Evolutionary conservation across 2,888 invertebrate genomes (phyloP), one percentile per base, ranked within the genome.

Genomic region (Morpho helenor): DNA sequence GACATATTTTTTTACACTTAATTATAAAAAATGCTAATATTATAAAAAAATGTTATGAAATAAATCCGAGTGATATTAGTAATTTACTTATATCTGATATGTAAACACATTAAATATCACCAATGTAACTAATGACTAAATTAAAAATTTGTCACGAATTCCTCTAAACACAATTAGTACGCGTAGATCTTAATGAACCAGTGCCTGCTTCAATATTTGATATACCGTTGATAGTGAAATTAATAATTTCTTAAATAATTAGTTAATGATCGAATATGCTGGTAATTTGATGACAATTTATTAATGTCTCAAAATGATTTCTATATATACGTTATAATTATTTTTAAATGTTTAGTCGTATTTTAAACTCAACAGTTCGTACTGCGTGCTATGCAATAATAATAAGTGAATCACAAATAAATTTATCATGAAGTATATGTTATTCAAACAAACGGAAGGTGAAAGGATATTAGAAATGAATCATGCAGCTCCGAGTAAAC

Each of bases 181-280:
- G 2, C 8, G 16, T 54, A 52, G 47, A 62, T 45, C 31, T 42
- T 47, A 52, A 61, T 52, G 40, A 9, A 53, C 57, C 56, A 57
- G 61, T 64, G 61, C 60, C 56, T 59, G 54, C 50, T 60, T 61
- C 61, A 67, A 67, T 69, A 67, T 70, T 69, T 67, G 63, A 62
- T 64, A 54, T 60, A 40, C 43, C 42, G 40, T 60, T 52, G 60
- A 62, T 61, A 58, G 55, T 56, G 52, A 59, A 62, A 56, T 62
- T 63, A 62, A 61, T 66, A 61, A 65, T 64, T 68, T 65, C 66
- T 68, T 57, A 61, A 44, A 69, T 68, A 70, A 79, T 81, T 82
- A 83, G 75, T 79, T 81, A 83, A 82, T 78, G 69, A 67, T 56
- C 54, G 54, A 69, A 67, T 70, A 65, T 76, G 77, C 76, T 71